phyloP scores from a whole-genome alignment of 2,888 invertebrate species.

The Oligia latruncula region DNA sequence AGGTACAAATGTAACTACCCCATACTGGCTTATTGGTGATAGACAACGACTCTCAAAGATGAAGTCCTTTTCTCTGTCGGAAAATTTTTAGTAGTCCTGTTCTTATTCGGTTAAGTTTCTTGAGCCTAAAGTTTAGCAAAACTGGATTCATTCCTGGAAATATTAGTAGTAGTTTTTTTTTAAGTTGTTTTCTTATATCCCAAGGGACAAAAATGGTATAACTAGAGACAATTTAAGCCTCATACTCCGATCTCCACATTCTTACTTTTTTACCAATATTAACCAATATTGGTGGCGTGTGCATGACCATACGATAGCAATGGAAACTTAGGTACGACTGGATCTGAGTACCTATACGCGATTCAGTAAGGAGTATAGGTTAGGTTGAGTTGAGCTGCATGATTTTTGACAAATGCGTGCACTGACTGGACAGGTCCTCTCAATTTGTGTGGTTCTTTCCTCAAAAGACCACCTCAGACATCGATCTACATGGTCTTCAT shows the following conservation, averaged over 20 bases:
- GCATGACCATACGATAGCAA: no score
- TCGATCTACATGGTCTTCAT: no score
- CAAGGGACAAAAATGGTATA: neutral
- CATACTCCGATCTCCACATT: neutral
- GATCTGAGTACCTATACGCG: no score
- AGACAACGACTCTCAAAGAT: neutral
- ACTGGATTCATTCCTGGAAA: neutral
- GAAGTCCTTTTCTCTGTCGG: neutral
- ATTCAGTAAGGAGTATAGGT: no score
- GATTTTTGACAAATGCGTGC: no score
- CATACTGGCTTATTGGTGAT: constrained; percentile 3
- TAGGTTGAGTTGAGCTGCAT: no score
- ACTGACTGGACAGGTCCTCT: no score
- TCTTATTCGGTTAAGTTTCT: neutral
- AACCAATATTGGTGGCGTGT: neutral
- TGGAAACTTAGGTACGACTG: no score
- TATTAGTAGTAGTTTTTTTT: no score
- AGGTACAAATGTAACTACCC: neutral
- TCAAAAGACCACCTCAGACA: no score
- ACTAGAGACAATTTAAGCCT: no score
- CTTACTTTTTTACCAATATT: neutral
- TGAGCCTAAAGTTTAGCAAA: neutral
- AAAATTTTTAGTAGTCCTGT: neutral
- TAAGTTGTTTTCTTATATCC: neutral
- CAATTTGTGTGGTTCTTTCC: no score